Conservation (phyloP, 2,113 vertebrate genomes). For the Morone saxatilis region DNA sequence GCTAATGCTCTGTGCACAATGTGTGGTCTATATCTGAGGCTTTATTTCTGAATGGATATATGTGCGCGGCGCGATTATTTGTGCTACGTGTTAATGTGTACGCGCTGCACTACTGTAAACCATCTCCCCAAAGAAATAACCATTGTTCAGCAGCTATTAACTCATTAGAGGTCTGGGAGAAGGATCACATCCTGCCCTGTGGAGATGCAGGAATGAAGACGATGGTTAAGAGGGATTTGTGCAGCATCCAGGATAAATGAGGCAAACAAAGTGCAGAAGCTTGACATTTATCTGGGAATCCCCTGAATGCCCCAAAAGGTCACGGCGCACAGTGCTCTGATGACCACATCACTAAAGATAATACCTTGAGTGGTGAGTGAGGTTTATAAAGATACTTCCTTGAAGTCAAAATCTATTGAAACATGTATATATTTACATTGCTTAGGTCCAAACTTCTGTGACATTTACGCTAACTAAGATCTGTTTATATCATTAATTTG, state of each 20-base stretch:
- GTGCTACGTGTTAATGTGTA: conserved; percentile 31
- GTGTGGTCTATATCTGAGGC: conserved; percentile 43
- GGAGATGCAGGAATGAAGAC: conserved; percentile 32
- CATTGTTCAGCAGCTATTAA: conserved; percentile 65
- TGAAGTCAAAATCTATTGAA: neutral
- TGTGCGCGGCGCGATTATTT: conserved; percentile 23
- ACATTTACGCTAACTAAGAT: neutral
- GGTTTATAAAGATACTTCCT: neutral
- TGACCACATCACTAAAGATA: neutral
- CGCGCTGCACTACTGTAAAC: conserved; percentile 18
- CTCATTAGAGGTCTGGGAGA: conserved; percentile 63
- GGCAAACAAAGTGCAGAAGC: conserved; percentile 33
- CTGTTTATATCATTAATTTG: neutral
- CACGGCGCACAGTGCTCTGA: neutral
- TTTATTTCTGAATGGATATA: conserved; percentile 52
- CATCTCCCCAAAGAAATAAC: conserved; percentile 51
- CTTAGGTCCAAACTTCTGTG: neutral
- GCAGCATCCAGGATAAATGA: conserved; percentile 41
- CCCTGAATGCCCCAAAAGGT: conserved; percentile 26
- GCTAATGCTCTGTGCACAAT: conserved; percentile 53
- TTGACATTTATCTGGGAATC: conserved; percentile 31
- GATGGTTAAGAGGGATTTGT: conserved; percentile 46
- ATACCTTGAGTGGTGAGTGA: neutral
- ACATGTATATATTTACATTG: neutral
- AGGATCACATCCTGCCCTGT: conserved; percentile 54